A percentile compares a stretch with the other conserved stretches of the same genome.
Conservation (phyloP, 2,797 vertebrate genomes). For the Champsocephalus gunnari region DNA sequence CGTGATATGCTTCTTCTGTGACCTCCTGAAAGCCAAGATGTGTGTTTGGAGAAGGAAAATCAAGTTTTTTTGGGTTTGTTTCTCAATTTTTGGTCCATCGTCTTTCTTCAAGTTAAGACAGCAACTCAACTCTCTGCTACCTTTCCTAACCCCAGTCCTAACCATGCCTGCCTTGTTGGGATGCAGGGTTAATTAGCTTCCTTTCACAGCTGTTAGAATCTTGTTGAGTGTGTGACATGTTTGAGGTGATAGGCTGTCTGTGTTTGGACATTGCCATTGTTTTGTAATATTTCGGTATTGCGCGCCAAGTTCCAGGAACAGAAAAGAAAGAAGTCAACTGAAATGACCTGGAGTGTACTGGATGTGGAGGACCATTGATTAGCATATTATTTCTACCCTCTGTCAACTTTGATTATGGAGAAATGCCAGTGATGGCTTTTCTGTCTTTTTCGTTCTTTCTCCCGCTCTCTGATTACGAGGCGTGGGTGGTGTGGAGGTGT, state of each 20-base stretch:
- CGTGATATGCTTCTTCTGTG: no score
- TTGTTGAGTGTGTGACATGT: slow-evolving; percentile 16
- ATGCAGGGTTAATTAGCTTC: slow-evolving; percentile 45
- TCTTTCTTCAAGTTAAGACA: neutral
- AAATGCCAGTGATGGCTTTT: slow-evolving; percentile 65
- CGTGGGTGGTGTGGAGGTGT: slow-evolving; percentile 76
- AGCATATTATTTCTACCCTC: slow-evolving; percentile 69
- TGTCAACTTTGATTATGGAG: slow-evolving; percentile 79
- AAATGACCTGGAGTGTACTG: slow-evolving; percentile 61
- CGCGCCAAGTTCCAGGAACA: slow-evolving; percentile 11
- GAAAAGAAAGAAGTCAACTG: slow-evolving; percentile 32
- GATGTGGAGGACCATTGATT: slow-evolving; percentile 71
- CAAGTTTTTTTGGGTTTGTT: no score
- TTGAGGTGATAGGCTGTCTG: slow-evolving; percentile 31
- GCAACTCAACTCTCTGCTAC: neutral
- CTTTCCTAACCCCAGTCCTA: neutral
- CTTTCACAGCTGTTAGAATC: slow-evolving; percentile 25
- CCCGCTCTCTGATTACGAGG: slow-evolving; percentile 74
- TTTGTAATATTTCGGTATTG: slow-evolving; percentile 5
- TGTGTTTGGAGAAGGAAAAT: no score
- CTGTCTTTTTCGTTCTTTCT: slow-evolving; percentile 47
- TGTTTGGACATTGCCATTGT: slow-evolving; percentile 34
- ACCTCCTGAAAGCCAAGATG: neutral
- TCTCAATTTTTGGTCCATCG: neutral
- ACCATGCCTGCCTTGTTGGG: neutral